These are phyloP conservation scores for Neoaliturus tenellus DNA, from an alignment of 2,888 invertebrate species.

Conservation along the genomic window DNA sequence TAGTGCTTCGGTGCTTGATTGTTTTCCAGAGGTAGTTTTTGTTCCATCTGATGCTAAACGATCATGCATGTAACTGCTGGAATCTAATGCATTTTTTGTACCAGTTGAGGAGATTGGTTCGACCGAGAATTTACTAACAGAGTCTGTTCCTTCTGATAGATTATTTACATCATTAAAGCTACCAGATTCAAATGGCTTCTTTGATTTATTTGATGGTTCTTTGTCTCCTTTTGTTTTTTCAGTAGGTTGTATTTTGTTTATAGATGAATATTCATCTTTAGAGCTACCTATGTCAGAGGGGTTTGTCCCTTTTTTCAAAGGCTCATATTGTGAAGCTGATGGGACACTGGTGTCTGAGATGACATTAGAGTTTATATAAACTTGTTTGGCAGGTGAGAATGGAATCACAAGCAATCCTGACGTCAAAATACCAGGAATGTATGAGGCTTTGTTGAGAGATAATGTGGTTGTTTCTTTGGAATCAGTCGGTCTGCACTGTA, in stretches of 20 bases:
- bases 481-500: neutral
- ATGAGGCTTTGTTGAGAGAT: slow-evolving; percentile 2
- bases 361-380: neutral
- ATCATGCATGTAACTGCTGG: no score
- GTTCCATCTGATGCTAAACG: neutral
- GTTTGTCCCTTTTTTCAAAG: neutral
- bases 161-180: neutral
- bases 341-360: neutral
- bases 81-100: no score
- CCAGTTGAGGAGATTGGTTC: no score
- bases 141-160: neutral
- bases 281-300: neutral
- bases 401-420: neutral
- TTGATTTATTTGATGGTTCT: neutral
- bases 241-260: neutral
- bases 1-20: neutral
- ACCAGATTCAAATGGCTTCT: neutral
- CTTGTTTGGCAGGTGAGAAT: neutral
- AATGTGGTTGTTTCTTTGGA: neutral
- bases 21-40: neutral
- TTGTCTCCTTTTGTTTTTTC: neutral
- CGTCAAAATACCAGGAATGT: neutral
- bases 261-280: neutral
- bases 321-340: no score
- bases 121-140: no score